phyloP scores from a whole-genome alignment of 2,888 invertebrate species.

The Drosophila conformis region DNA sequence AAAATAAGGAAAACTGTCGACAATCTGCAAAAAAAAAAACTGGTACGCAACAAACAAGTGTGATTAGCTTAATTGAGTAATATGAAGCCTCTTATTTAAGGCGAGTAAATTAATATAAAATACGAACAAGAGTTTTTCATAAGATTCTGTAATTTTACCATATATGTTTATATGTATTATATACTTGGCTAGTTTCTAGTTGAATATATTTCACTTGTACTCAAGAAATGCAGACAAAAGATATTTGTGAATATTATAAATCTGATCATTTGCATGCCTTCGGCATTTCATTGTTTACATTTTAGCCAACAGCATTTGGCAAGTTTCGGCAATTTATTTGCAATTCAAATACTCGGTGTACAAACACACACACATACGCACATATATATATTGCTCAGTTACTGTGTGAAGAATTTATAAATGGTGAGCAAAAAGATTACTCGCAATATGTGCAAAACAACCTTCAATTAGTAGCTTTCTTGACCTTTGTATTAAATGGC shows the following conservation, averaged over 20 bases:
- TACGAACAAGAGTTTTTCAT: slow-evolving; percentile 3
- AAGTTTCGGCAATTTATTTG: slow-evolving; percentile 23
- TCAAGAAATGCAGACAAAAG: slow-evolving; percentile 1
- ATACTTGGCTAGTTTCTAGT: not conserved
- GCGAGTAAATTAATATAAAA: slow-evolving; percentile 17
- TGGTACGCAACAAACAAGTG: slow-evolving; percentile 11
- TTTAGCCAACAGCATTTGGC: slow-evolving; percentile 26
- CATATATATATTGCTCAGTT: not conserved
- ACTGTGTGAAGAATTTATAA: slow-evolving; percentile 19
- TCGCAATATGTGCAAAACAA: slow-evolving; percentile 6
- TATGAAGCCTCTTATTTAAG: slow-evolving; percentile 18
- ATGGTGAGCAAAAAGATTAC: slow-evolving; percentile 22
- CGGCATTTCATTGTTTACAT: slow-evolving; percentile 11
- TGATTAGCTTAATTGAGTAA: slow-evolving; percentile 35
- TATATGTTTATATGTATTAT: not conserved
- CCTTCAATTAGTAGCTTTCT: slow-evolving; percentile 25
- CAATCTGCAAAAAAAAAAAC: slow-evolving; percentile 1
- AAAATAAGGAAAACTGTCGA: slow-evolving; percentile 21
- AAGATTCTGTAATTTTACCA: not conserved
- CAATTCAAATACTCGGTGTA: slow-evolving; percentile 1
- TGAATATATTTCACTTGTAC: not conserved
- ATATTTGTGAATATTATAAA: slow-evolving; percentile 19
- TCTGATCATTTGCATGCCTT: slow-evolving; percentile 30
- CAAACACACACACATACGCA: not conserved
- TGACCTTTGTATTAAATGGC: slow-evolving; percentile 35